These are phyloP conservation scores for Miichthys miiuy DNA, from an alignment of 2,797 vertebrate genomes.

Conservation along the genomic window DNA sequence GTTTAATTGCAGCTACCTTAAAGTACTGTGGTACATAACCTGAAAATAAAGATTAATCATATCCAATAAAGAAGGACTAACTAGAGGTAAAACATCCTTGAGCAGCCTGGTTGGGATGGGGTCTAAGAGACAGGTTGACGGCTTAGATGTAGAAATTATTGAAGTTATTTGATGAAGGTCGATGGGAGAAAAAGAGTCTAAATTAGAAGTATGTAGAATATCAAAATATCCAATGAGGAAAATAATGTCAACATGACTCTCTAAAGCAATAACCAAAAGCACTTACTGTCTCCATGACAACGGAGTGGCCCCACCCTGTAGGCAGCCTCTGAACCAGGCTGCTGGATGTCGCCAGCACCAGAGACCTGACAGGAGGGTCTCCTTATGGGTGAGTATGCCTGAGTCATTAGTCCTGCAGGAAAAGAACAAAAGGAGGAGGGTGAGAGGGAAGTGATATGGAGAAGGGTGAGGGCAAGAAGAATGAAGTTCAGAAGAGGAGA, in stretches of 20 bases:
- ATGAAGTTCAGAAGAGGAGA: not conserved
- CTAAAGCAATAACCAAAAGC: not conserved
- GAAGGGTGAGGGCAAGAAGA: no score
- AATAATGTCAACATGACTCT: not conserved
- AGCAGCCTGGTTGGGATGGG: no score
- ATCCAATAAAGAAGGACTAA: no score
- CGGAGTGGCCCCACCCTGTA: conserved; percentile 93
- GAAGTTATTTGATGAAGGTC: no score
- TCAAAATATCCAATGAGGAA: not conserved
- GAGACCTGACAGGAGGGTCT: conserved; percentile 90
- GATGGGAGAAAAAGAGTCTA: no score
- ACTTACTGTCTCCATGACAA: conserved; percentile 96
- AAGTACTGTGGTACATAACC: no score
- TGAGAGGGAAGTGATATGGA: not conserved
- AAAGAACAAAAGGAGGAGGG: not conserved
- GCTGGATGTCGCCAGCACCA: conserved; percentile 91
- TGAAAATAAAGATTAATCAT: no score
- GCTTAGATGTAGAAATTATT: no score
- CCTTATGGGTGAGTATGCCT: conserved; percentile 92
- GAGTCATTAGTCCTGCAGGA: conserved; percentile 91
- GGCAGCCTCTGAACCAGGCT: conserved; percentile 90
- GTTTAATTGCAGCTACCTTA: no score
- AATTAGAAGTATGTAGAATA: not conserved
- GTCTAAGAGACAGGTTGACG: no score
- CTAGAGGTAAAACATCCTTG: no score